These are phyloP conservation scores for Netelia fuscicornis DNA, from an alignment of 2,888 invertebrate genomes.

Conservation along the genomic window DNA sequence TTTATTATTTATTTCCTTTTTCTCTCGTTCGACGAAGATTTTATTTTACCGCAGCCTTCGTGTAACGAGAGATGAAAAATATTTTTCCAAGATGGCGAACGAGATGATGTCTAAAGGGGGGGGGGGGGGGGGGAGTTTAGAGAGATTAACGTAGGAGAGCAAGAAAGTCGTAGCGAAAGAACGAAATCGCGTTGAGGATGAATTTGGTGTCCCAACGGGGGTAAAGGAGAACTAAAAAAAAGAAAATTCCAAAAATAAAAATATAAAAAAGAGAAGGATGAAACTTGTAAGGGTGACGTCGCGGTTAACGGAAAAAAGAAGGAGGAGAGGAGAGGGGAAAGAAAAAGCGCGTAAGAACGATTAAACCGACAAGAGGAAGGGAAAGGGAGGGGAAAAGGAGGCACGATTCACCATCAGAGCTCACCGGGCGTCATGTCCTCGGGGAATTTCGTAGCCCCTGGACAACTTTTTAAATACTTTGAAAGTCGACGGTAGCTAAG, in stretches of 20 bases:
- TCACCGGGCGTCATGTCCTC: constrained; percentile 50
- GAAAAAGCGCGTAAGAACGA: constrained; percentile 63
- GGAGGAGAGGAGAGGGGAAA: constrained; percentile 21
- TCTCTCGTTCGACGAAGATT: not conserved
- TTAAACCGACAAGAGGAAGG: constrained; percentile 62
- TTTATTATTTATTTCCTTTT: too few species aligned
- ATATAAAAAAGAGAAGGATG: too few species aligned
- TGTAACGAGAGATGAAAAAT: constrained; percentile 24
- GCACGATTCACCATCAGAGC: constrained; percentile 54
- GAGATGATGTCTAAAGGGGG: not conserved
- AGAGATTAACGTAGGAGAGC: too few species aligned
- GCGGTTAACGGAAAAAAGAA: constrained; percentile 51
- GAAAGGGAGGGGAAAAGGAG: not conserved
- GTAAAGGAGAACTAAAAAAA: constrained; percentile 1
- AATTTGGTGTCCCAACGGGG: constrained; percentile 61
- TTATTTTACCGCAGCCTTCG: constrained; percentile 10
- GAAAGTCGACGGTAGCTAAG: constrained; percentile 76
- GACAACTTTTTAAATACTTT: constrained; percentile 84
- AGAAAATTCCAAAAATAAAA: too few species aligned
- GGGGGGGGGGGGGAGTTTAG: not conserved
- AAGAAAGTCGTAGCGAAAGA: constrained; percentile 44
- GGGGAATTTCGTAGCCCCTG: constrained; percentile 49
- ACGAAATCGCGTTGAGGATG: constrained; percentile 50
- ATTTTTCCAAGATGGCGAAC: constrained; percentile 9
- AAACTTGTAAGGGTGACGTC: constrained; percentile 53